Evolutionary conservation across 2,888 invertebrate species (phyloP).

Genomic region (Chesias legatella): DNA sequence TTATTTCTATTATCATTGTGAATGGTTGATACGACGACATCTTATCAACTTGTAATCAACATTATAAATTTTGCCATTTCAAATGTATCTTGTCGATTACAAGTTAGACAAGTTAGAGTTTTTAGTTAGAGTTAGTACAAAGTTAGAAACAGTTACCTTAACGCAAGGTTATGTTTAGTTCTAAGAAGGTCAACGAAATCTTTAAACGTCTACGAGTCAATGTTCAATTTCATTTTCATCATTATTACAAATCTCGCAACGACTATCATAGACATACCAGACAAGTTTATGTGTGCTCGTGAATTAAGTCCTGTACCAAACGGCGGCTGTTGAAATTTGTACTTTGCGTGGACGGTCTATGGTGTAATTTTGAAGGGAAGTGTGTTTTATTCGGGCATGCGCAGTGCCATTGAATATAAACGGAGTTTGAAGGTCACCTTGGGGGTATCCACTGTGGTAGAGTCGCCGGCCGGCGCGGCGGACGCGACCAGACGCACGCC

Average conservation of each 20-base stretch:
- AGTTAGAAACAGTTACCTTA: too few relatives aligned
- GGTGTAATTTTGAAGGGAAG: slow-evolving; percentile 36
- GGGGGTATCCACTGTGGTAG: slow-evolving; percentile 32
- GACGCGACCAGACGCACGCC: slow-evolving; percentile 26
- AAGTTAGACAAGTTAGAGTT: too few relatives aligned
- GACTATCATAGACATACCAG: slow-evolving; percentile 3
- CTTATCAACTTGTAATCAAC: too few relatives aligned
- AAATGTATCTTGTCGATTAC: too few relatives aligned
- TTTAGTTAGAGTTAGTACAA: too few relatives aligned
- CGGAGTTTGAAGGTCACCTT: slow-evolving; percentile 70
- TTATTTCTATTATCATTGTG: too few relatives aligned
- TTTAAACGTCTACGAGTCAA: too few relatives aligned
- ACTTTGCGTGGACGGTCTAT: slow-evolving; percentile 32
- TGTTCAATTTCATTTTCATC: slow-evolving; percentile 1
- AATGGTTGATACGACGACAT: too few relatives aligned
- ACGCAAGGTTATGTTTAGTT: too few relatives aligned
- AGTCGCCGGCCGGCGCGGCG: slow-evolving; percentile 18
- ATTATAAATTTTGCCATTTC: too few relatives aligned
- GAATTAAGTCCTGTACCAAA: slow-evolving; percentile 43
- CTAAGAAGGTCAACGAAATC: too few relatives aligned
- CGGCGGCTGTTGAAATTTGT: slow-evolving; percentile 22
- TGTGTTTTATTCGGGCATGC: slow-evolving; percentile 57
- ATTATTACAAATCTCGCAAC: slow-evolving; percentile 1
- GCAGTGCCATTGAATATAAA: slow-evolving; percentile 57
- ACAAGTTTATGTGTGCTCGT: slow-evolving; percentile 2